Percentiles rank a stretch among this genome's conserved stretches.
Conservation (phyloP, 2,797 vertebrate species). For the Melanotaenia maccullochi region DNA sequence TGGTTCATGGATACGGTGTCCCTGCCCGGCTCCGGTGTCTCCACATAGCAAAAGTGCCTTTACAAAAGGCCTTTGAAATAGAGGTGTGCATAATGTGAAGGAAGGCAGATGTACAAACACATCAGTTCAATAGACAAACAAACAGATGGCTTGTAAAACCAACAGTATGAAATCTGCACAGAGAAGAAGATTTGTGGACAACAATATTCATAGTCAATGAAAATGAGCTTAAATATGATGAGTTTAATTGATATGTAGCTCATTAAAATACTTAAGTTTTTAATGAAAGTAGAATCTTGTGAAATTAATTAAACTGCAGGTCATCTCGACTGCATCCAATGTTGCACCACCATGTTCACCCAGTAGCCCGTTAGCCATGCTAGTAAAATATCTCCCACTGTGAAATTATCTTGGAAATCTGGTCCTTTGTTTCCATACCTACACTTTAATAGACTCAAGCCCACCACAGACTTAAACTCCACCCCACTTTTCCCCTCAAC, state of each 20-base stretch:
- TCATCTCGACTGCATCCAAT: too few species aligned
- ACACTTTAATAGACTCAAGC: slow-evolving; percentile 1
- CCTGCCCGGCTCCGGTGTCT: slow-evolving; percentile 35
- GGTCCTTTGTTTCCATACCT: slow-evolving; percentile 16
- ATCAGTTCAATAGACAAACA: slow-evolving; percentile 1
- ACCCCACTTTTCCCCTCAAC: background rate
- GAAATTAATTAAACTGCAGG: too few species aligned
- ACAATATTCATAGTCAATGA: slow-evolving; percentile 4
- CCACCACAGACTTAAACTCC: slow-evolving; percentile 38
- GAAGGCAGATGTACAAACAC: slow-evolving; percentile 55
- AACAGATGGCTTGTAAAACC: slow-evolving; percentile 12
- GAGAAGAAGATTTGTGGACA: slow-evolving; percentile 14
- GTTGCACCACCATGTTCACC: too few species aligned
- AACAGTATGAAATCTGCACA: slow-evolving; percentile 14
- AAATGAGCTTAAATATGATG: background rate
- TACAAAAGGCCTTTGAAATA: slow-evolving; percentile 29
- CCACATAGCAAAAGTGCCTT: slow-evolving; percentile 21
- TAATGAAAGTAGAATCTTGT: too few species aligned
- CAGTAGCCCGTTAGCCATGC: background rate
- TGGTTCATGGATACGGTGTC: slow-evolving; percentile 17
- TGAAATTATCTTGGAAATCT: slow-evolving; percentile 9
- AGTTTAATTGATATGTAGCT: background rate
- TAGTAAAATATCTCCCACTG: background rate
- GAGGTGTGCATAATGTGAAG: slow-evolving; percentile 19
- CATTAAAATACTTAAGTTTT: background rate